Evolutionary conservation across 2,888 invertebrate species (phyloP), one percentile per base, ranked within the genome.

Genomic region (Gari tellinella): DNA sequence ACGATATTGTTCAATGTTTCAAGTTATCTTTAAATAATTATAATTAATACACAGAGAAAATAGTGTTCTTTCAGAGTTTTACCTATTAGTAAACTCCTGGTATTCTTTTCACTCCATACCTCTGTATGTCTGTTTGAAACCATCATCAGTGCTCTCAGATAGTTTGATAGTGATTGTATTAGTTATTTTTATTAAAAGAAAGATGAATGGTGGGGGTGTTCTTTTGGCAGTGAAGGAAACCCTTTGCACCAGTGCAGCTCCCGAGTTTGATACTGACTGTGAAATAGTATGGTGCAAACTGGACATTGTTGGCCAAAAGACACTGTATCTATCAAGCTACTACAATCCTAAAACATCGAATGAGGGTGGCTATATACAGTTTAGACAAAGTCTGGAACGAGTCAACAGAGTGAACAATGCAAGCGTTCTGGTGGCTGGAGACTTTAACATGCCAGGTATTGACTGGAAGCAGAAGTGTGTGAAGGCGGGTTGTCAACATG

Each of bases 251-350:
- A 45, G 65, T 40, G n/a, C 65, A n/a, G 52, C 26, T 1, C 52
- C 56, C n/a, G 69, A 77, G 46, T 46, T 77, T 8, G 40, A 72
- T 40, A 60, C 64, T 26, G 63, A 67, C 43, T 72, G 67, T 53
- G 72, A 66, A 49, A 63, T 72, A 14, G 48, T 67, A n/a, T 72
- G 67, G 72, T 45, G 56, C n/a, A 72, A 66, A 49, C n/a, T 72
- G 1, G 38, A 65, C n/a, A 21, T 62, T 4, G 37, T 51, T 45
- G 46, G 58, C n/a, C 31, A 49, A 37, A 57, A 55, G 31, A n/a
- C 38, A 7, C 25, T 68, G 14, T 68, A 55, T 21, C 21, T 68
- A 7, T 17, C 53, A 14, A 19, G 45, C 14, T 63, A 21, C 31
- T 53, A 53, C 21, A 46, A 60, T 23, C 67, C 55, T n/a, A 60